A percentile compares a stretch with the other conserved stretches of the same genome.
phyloP scores from a whole-genome alignment of 2,888 invertebrate species.

The Formica aserva region DNA sequence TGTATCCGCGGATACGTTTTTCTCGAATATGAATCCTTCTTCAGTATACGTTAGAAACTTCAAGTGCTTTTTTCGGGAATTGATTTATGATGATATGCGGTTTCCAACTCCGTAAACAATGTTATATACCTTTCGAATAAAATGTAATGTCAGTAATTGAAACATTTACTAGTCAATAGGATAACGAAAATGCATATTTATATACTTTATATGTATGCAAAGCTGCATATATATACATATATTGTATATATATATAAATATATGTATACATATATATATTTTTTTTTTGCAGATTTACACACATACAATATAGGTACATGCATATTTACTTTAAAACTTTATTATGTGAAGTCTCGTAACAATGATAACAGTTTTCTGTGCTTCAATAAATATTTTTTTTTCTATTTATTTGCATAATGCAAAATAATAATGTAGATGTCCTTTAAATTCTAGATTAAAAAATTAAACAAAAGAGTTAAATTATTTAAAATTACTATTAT shows the following conservation, averaged over 20 bases:
- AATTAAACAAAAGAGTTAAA: background rate
- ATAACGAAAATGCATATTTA: background rate
- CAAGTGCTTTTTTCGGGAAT: constrained; percentile 51
- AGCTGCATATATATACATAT: too few species aligned
- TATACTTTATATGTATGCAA: background rate
- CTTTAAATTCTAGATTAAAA: background rate
- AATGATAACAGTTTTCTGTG: background rate
- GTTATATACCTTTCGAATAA: constrained; percentile 18
- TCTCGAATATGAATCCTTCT: constrained; percentile 36
- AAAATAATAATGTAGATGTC: background rate
- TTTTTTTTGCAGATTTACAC: too few species aligned
- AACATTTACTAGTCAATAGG: background rate
- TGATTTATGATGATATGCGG: constrained; percentile 71
- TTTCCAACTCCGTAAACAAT: constrained; percentile 68
- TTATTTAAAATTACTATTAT: constrained; percentile 1
- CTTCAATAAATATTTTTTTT: background rate
- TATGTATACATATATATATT: too few species aligned
- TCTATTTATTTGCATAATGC: background rate
- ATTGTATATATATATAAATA: too few species aligned
- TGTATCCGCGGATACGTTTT: constrained; percentile 18
- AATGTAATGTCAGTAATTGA: constrained; percentile 16
- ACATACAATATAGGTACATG: too few species aligned
- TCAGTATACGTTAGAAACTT: constrained; percentile 26
- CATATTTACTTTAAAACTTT: background rate
- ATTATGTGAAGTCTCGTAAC: background rate